Base-by-base conservation (phyloP, 2,888 invertebrate genomes). In the Conchocele bisecta region DNA sequence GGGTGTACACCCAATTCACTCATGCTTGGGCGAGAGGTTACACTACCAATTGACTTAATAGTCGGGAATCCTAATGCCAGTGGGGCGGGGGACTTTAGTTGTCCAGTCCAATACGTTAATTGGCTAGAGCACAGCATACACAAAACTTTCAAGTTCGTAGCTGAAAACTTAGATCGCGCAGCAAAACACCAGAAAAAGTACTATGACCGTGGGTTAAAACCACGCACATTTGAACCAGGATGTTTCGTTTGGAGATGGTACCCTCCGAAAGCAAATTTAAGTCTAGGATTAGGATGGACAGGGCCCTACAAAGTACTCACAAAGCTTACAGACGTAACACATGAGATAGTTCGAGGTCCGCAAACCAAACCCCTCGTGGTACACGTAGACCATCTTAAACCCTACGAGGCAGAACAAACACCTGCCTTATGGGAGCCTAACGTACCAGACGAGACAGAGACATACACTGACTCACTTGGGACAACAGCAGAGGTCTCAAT, bases 21-120 rank as follows among this genome's bases (percentile, higher is more conserved):
- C 20, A 73, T 77, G 73, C 67, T 75, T 11, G 79, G 75, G 13
- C 31, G 71, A 35, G 75, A 78, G 28, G 59, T 67, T 13, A 51
- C 51, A 29, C 46, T 56, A 29, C 81, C 76, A 29, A 68, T 75
- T 67, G 80, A 76, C 57, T 46, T 75, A 41, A 74, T 74, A 57
- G 56, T 64, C 11, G 68, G 68, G 17, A 50, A 41, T 6, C 59
- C 67, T 13, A n/a, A n/a, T n/a, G n/a, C n/a, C n/a, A 39, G 51
- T 6, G 26, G 33, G 26, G 37, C 26, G 11, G 11, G 15, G 6
- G 51, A 59, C 13, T 24, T 22, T 24, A 33, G 28, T 20, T 73
- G 68, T 59, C 54, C 58, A 7, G 26, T 63, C 24, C 31, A 61
- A 37, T 72, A 72, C 39, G 66, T 67, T 15, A 46, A 68, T 44